Evolutionary conservation across 23 tunicate genomes (phyloP), one percentile per base, ranked within the genome.

Genomic region (Ciona savignyi): DNA sequence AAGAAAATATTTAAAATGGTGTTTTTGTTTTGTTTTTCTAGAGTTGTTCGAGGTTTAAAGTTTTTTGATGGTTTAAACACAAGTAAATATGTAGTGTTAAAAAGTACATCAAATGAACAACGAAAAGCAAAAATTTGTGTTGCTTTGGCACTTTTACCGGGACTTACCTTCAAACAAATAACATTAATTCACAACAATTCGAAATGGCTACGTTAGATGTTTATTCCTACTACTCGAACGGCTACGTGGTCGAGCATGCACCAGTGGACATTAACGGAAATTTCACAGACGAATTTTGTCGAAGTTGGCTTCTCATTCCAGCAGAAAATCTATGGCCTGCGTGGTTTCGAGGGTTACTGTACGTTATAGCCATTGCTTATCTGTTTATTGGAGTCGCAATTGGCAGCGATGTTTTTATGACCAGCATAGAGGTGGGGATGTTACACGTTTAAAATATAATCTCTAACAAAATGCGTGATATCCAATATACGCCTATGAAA

Each of bases 381-480:
- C 63, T 81, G 15, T 84, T 84, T 33, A 84, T 84, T 51, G 89
- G 89, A 1, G 82, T 84, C 3, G 89, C 89, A 2, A 84, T 84
- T 27, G 89, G 89, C 4, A 84, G 83, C 33, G 89, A 84, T 60
- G 89, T 77, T 6, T 84, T 84, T 33, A 84, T 84, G 89, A 84
- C 83, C 25, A 84, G 89, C 60, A 84, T 84, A 23, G 89, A 84
- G 78, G 89, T 84, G 35, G 65, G 62, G 32, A 11, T n/a, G 20
- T 15, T 49, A 49, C 61, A 49, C 20, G 20, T 11, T 49, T 49
- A 49, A 49, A 49, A 49, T 49, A 11, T 49, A 11, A 49, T 20
- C 20, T 15, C 61, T 20, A 49, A 49, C 20, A 49, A 49, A 49
- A 49, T 49, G 61, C 61, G 20, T 49, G 61, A n/a, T n/a, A n/a